Percentiles rank a stretch among this genome's conserved stretches.
Evolutionary conservation across 2,888 invertebrate species (phyloP).

Genomic region (Schizaphis graminum): DNA sequence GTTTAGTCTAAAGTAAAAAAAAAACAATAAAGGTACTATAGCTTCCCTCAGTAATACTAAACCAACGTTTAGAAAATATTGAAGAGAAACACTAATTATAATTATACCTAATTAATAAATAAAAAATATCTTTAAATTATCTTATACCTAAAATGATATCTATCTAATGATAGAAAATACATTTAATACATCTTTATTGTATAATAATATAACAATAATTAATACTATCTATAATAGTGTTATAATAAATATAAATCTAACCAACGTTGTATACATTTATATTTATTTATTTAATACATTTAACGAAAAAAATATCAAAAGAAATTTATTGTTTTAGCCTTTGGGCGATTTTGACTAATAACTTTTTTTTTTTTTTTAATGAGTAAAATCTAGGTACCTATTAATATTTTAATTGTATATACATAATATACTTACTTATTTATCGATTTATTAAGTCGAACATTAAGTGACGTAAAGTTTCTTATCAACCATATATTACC

Average conservation of each 20-base stretch:
- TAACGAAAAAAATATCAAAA: not conserved
- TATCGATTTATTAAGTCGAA: not conserved
- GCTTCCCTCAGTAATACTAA: not conserved
- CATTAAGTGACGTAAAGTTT: not conserved
- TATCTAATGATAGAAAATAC: not conserved
- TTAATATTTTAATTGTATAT: not conserved
- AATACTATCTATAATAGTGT: not conserved
- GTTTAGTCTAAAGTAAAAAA: no score
- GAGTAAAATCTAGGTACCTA: not conserved
- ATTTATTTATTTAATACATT: not conserved
- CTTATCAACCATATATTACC: not conserved
- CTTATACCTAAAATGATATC: not conserved
- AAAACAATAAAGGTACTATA: not conserved
- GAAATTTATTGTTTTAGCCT: not conserved
- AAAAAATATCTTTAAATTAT: not conserved
- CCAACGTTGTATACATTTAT: not conserved
- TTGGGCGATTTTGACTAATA: not conserved
- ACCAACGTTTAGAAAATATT: not conserved
- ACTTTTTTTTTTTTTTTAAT: no score
- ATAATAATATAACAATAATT: not conserved
- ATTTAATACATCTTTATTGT: not conserved
- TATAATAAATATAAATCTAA: not conserved
- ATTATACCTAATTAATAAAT: not conserved
- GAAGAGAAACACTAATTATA: not conserved
- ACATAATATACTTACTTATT: not conserved